phyloP scores from a whole-genome alignment of 2,888 invertebrate genomes.

The Silvanus unidentatus region DNA sequence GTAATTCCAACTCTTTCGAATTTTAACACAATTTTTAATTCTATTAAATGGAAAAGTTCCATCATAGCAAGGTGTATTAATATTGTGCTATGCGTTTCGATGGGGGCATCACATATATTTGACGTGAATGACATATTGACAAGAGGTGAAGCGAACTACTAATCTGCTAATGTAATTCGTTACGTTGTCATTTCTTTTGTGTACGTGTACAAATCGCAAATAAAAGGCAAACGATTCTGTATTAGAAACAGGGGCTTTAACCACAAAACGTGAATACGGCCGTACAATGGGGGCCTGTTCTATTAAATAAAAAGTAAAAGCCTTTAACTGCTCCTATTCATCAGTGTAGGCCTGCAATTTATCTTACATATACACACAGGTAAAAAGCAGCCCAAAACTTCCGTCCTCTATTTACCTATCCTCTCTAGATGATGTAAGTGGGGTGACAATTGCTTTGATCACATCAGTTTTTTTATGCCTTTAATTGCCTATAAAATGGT shows the following conservation, averaged over 20 bases:
- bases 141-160: constrained; percentile 37
- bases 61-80: too few species aligned
- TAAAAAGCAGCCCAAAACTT: constrained; percentile 20
- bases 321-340: constrained; percentile 32
- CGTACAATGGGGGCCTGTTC: constrained; percentile 23
- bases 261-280: constrained; percentile 6
- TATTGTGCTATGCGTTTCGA: too few species aligned
- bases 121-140: constrained; percentile 32
- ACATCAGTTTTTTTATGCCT: background rate
- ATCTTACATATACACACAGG: constrained; percentile 26
- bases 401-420: constrained; percentile 24
- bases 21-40: background rate
- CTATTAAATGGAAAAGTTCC: too few species aligned
- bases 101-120: background rate
- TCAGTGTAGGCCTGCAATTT: constrained; percentile 21
- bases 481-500: too few species aligned
- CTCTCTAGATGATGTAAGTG: too few species aligned
- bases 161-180: constrained; percentile 46
- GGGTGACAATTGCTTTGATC: constrained; percentile 13
- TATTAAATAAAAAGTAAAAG: constrained; percentile 13
- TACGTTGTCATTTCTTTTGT: constrained; percentile 41
- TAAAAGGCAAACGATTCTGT: constrained; percentile 35
- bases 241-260: constrained; percentile 29
- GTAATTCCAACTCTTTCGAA: constrained; percentile 13
- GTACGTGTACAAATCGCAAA: constrained; percentile 33